Evolutionary conservation across 1,140 invertebrate species (phyloP), one percentile per base, ranked within the genome.

Genomic region (Coboldia fuscipes): DNA sequence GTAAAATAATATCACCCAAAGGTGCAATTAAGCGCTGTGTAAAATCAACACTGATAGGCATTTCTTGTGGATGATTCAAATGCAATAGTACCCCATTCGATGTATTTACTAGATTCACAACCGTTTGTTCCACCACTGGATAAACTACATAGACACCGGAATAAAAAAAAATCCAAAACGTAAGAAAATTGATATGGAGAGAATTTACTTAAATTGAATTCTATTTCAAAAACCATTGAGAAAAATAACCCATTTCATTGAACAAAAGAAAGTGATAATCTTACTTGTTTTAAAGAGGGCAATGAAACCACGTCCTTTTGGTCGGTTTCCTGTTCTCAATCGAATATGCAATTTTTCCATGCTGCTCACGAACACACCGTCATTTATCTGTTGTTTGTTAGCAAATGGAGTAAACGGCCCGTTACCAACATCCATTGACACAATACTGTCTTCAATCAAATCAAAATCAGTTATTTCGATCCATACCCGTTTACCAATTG

Each of bases 381-480:
- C 66, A 3, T 61, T 66, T 9, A 72, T 35, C 2, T 64, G 47
- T 21, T 53, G 53, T 1, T 49, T 33, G 2, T 51, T 49, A 17
- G 49, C 39, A 41, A 66, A 72, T 0, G 69, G 68, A 14, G 57
- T 48, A 37, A 72, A 58, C 0, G 48, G 44, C 19, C 59, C 51
- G 2, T 52, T 50, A 8, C 66, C 66, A 2, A 70, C 48, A 38
- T 62, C 58, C 2, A 72, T 46, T 35, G 70, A 61, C 2, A 72
- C 47, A 17, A 54, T 50, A 3, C 56, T 59, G n/a, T 65, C 63
- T 27, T 55, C 50, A n/a, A 57, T 59, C 37, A 63, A 61, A 35
- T 69, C 62, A 42, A 62, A 69, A 33, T 63, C 57, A 35, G 54
- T 57, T 33, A 78, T 67, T 45, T 73, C 69, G 2, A 78, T 47